Conservation (phyloP, 2,797 vertebrate species). For the Catamblyrhynchus diadema region DNA sequence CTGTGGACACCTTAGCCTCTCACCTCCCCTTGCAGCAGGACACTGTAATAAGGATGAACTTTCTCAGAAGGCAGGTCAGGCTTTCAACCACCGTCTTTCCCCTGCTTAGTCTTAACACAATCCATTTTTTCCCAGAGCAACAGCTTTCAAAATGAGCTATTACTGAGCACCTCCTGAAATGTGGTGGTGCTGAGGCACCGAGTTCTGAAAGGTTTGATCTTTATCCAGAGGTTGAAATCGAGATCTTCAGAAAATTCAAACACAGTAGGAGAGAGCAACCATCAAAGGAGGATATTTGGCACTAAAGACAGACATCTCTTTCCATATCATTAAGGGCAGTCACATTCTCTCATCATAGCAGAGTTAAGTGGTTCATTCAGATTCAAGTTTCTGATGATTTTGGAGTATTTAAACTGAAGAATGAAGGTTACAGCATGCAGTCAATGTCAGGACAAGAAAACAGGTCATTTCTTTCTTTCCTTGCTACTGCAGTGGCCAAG, state of each 20-base stretch:
- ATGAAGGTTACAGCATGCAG: not conserved
- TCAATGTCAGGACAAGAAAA: not conserved
- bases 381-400: not conserved
- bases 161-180: not conserved
- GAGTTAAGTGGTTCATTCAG: not conserved
- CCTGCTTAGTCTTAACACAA: not conserved
- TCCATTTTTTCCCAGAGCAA: not conserved
- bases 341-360: not conserved
- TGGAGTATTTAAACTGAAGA: not conserved
- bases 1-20: not conserved
- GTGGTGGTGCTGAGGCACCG: not conserved
- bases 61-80: not conserved
- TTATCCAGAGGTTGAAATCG: not conserved
- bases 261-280: not conserved
- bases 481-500: not conserved
- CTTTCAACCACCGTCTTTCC: not conserved
- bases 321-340: not conserved
- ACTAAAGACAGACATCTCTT: not conserved
- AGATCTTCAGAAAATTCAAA: not conserved
- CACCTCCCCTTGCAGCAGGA: not conserved
- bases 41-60: not conserved
- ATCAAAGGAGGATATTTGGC: not conserved
- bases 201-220: not conserved
- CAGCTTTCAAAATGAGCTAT: not conserved
- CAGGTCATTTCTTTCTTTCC: not conserved